phyloP scores from a whole-genome alignment of 1,140 invertebrate genomes.

The Drosophila pseudoobscura region DNA sequence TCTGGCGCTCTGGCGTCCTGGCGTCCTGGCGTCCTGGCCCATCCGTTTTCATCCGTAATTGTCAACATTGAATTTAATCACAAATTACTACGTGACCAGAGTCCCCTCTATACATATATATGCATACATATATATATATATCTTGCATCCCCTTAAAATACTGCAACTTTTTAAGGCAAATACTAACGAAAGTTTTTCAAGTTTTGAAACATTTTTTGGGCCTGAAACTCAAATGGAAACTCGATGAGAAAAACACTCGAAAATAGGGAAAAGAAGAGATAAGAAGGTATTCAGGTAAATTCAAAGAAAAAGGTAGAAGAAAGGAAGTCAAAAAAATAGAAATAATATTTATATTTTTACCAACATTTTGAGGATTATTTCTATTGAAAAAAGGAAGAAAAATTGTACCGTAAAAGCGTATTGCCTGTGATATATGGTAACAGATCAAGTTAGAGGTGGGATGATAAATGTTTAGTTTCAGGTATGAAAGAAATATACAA shows the following conservation, averaged over 20 bases:
- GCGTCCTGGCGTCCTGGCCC: background rate
- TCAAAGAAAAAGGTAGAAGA: background rate
- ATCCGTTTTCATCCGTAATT: conserved; percentile 29
- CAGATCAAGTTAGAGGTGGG: too few relatives aligned
- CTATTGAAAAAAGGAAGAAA: too few relatives aligned
- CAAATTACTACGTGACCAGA: conserved; percentile 62
- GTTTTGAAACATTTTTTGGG: conserved; percentile 21
- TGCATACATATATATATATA: background rate
- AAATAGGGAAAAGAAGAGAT: background rate
- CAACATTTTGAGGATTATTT: too few relatives aligned
- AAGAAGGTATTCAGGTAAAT: conserved; percentile 33
- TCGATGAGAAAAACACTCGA: conserved; percentile 11
- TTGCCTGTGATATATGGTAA: too few relatives aligned
- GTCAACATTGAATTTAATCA: conserved; percentile 74
- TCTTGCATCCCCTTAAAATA: too few relatives aligned
- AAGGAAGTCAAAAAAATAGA: conserved; percentile 23
- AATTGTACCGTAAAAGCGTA: too few relatives aligned
- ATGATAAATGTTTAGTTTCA: too few relatives aligned
- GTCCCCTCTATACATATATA: conserved; percentile 3
- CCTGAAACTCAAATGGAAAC: conserved; percentile 24
- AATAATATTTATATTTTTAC: conserved; percentile 18
- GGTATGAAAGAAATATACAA: too few relatives aligned
- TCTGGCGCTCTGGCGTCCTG: conserved; percentile 7
- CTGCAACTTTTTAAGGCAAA: conserved; percentile 40
- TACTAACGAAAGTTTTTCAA: conserved; percentile 25